Evolutionary conservation across 2,888 invertebrate genomes (phyloP).

Genomic region (Acrobasis consociella): DNA sequence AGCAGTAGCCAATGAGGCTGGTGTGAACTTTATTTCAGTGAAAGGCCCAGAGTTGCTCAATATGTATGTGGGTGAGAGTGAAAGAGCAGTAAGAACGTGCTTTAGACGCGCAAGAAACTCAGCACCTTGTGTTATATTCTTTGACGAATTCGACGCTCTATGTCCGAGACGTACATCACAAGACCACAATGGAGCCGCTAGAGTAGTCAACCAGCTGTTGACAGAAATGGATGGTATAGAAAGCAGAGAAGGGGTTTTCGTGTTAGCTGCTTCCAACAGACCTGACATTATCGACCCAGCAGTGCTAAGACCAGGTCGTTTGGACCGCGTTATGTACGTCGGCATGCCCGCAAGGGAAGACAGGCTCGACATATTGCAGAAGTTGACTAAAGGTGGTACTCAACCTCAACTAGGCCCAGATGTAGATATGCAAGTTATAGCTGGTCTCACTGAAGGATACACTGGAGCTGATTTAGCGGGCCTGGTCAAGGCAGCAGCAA

Average conservation of each 20-base stretch:
- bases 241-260: slow-evolving; percentile 94
- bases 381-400: slow-evolving; percentile 94
- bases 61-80: slow-evolving; percentile 99
- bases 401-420: slow-evolving; percentile 89
- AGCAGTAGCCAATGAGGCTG: slow-evolving; percentile 99
- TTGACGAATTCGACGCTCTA: slow-evolving; percentile 98
- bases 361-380: slow-evolving; percentile 92
- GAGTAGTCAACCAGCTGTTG: slow-evolving; percentile 97
- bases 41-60: slow-evolving; percentile 99
- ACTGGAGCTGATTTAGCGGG: slow-evolving; percentile 97
- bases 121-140: slow-evolving; percentile 98
- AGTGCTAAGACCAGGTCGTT: slow-evolving; percentile 92
- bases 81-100: slow-evolving; percentile 97
- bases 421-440: slow-evolving; percentile 88
- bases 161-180: slow-evolving; percentile 94
- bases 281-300: slow-evolving; percentile 99
- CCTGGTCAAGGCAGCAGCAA: slow-evolving; percentile 93
- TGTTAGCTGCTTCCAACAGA: slow-evolving; percentile 98
- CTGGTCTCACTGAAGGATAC: slow-evolving; percentile 88
- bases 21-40: slow-evolving; percentile 98
- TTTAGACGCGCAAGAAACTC: slow-evolving; percentile 97
- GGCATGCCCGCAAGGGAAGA: slow-evolving; percentile 92
- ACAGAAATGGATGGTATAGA: slow-evolving; percentile 99
- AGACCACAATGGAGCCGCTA: slow-evolving; percentile 87
- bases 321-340: slow-evolving; percentile 95